Evolutionary conservation across 2,888 invertebrate species (phyloP).

Genomic region (Carterocephalus palaemon): DNA sequence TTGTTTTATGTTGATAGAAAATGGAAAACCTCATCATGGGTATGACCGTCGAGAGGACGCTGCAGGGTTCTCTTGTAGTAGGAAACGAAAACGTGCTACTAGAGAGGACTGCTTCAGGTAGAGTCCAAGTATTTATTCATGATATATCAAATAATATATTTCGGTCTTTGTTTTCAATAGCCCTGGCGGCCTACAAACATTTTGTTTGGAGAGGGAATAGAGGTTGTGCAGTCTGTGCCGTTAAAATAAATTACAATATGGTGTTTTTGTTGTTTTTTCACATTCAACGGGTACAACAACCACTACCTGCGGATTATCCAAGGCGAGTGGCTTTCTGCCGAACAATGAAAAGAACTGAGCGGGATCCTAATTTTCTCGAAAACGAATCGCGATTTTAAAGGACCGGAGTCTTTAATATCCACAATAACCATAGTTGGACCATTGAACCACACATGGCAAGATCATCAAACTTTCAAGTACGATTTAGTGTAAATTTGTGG

Average conservation of each 20-base stretch:
- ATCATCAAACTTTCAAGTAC: constrained; percentile 23
- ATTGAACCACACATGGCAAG: constrained; percentile 24
- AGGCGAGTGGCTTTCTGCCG: constrained; percentile 2
- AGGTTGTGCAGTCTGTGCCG: no score
- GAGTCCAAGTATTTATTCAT: no score
- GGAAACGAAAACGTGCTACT: no score
- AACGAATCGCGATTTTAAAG: constrained; percentile 21
- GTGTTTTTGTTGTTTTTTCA: constrained; percentile 15
- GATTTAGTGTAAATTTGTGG: constrained; percentile 28
- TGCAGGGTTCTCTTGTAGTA: no score
- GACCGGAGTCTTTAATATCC: constrained; percentile 24
- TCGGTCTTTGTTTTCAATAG: no score
- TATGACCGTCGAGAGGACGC: no score
- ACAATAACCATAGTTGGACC: constrained; percentile 28
- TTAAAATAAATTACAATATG: constrained; percentile 2
- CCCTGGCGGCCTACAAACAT: no score
- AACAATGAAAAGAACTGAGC: neutral
- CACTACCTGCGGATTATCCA: constrained; percentile 23
- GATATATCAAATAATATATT: no score
- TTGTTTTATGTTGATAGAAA: no score
- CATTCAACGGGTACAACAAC: constrained; percentile 26
- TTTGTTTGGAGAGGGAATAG: no score
- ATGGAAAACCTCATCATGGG: no score
- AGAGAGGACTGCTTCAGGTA: no score
- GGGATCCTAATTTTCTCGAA: constrained; percentile 20